phyloP scores from a whole-genome alignment of 2,113 vertebrate genomes.

The Rhinogobius similis region DNA sequence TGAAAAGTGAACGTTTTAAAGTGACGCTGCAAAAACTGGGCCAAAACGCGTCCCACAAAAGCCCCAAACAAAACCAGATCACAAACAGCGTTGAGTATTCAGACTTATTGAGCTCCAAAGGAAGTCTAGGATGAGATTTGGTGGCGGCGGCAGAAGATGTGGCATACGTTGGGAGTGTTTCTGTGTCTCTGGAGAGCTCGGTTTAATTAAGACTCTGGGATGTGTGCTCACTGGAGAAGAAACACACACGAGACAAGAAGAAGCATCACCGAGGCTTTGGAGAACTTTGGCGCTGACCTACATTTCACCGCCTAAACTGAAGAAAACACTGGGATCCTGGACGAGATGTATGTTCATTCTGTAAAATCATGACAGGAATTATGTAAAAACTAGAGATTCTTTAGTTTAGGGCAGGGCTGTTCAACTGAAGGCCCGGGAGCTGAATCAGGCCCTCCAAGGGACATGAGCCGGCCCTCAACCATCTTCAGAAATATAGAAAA shows the following conservation, averaged over 20 bases:
- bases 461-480: too few species aligned
- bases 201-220: slow-evolving; percentile 4
- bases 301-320: background rate
- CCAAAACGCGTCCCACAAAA: too few species aligned
- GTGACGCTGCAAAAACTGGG: too few species aligned
- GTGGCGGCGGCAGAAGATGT: background rate
- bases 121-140: background rate
- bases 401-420: too few species aligned
- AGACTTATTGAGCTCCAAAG: background rate
- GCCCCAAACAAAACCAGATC: too few species aligned
- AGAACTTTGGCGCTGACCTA: background rate
- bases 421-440: too few species aligned
- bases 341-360: background rate
- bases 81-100: too few species aligned
- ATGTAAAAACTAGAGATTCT: too few species aligned
- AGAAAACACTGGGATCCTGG: background rate
- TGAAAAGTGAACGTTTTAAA: too few species aligned
- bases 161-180: background rate
- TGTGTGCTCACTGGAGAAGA: slow-evolving; percentile 5
- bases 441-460: too few species aligned
- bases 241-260: background rate
- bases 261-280: background rate
- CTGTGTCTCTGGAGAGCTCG: background rate
- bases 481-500: too few species aligned
- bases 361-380: too few species aligned